Conservation (phyloP, 2,797 vertebrate species). For the Sebastes hubbsi region DNA sequence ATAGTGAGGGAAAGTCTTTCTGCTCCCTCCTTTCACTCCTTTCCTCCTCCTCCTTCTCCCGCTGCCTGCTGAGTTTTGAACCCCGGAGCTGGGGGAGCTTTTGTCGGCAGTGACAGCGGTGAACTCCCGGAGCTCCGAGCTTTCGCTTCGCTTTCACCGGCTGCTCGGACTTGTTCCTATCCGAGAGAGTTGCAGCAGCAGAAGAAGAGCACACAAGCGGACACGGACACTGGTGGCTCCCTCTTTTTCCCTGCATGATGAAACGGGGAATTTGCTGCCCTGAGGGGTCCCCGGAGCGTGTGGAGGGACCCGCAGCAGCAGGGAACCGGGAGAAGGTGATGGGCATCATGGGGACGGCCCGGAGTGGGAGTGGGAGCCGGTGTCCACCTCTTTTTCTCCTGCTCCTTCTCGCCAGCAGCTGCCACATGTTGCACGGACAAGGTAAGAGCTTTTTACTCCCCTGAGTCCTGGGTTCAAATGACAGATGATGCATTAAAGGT, state of each 20-base stretch:
- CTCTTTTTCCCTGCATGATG: slow-evolving; percentile 18
- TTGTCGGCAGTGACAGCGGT: slow-evolving; percentile 10
- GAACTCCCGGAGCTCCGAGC: slow-evolving; percentile 39
- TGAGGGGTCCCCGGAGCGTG: slow-evolving; percentile 20
- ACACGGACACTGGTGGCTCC: slow-evolving; percentile 10
- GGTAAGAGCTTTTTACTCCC: slow-evolving; percentile 62
- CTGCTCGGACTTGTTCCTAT: slow-evolving; percentile 10
- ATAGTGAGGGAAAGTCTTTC: slow-evolving; percentile 31
- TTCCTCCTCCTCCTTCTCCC: background rate
- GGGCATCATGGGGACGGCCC: slow-evolving; percentile 17
- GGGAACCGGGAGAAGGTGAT: slow-evolving; percentile 30
- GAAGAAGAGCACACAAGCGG: background rate
- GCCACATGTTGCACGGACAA: slow-evolving; percentile 83
- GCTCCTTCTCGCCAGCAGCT: slow-evolving; percentile 65
- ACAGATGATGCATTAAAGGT: background rate
- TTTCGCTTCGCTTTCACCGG: background rate
- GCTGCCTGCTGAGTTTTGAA: slow-evolving; percentile 48
- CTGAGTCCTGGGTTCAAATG: background rate
- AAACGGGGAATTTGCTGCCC: slow-evolving; percentile 36
- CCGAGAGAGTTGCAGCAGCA: slow-evolving; percentile 29
- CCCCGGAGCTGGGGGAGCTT: slow-evolving; percentile 28
- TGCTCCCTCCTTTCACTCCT: background rate
- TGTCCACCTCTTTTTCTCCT: slow-evolving; percentile 53
- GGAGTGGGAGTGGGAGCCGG: slow-evolving; percentile 36
- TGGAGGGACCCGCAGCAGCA: slow-evolving; percentile 15